Evolutionary conservation across 2,113 vertebrate genomes (phyloP).

Genomic region (Thymallus thymallus): DNA sequence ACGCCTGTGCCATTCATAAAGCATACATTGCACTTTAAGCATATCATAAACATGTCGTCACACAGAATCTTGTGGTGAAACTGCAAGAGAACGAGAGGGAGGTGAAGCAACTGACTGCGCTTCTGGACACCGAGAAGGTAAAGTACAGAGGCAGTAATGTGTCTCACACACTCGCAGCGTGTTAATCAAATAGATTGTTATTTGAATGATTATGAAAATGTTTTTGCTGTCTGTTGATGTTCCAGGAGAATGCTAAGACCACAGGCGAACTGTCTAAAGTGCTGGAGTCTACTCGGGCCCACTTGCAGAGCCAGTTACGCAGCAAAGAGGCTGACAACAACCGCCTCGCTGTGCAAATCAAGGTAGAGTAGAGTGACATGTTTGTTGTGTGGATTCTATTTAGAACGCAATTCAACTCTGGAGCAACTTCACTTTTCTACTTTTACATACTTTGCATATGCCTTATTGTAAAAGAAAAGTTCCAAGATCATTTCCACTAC

Average conservation of each 20-base stretch:
- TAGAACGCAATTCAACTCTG: not conserved
- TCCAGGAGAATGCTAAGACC: constrained; percentile 80
- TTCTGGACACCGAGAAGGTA: constrained; percentile 87
- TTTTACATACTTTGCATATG: too few relatives aligned
- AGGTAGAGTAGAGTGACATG: constrained; percentile 28
- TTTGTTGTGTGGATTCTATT: not conserved
- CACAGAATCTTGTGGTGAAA: constrained; percentile 79
- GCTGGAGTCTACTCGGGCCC: constrained; percentile 80
- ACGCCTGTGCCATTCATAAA: too few relatives aligned
- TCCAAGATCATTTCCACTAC: too few relatives aligned
- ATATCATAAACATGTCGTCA: not conserved
- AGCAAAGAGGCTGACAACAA: constrained; percentile 86
- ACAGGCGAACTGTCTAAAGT: constrained; percentile 77
- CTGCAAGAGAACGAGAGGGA: constrained; percentile 85
- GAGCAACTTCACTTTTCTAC: not conserved
- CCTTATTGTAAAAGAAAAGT: too few relatives aligned
- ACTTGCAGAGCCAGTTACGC: constrained; percentile 83
- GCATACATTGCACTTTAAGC: too few relatives aligned
- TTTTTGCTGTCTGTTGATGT: constrained; percentile 2
- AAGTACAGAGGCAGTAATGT: too few relatives aligned
- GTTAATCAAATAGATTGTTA: not conserved
- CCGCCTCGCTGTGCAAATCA: constrained; percentile 79
- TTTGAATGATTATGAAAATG: not conserved
- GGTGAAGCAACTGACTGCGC: constrained; percentile 68
- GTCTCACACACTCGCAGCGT: too few relatives aligned